phyloP scores from a whole-genome alignment of 1,140 invertebrate species.

The Eumaeus atala region DNA sequence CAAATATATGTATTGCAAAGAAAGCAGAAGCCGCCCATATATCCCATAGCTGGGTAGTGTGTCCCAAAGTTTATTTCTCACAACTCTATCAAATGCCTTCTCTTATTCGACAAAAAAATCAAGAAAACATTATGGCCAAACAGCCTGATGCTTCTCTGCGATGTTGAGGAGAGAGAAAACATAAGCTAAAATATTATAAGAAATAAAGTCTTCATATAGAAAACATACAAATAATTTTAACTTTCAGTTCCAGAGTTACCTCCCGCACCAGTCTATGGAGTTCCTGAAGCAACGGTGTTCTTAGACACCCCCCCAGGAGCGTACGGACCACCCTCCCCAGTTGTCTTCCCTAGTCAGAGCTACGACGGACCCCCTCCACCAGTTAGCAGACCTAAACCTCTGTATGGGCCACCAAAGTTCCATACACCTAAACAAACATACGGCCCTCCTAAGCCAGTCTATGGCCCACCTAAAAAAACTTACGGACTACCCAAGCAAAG shows the following conservation, averaged over 20 bases:
- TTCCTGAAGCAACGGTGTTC: constrained; percentile 65
- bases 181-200: too few species aligned
- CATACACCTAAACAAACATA: constrained; percentile 50
- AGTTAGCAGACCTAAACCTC: constrained; percentile 64
- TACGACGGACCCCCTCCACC: constrained; percentile 61
- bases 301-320: constrained; percentile 67
- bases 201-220: not conserved
- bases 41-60: too few species aligned
- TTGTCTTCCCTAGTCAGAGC: constrained; percentile 47
- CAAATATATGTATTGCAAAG: too few species aligned
- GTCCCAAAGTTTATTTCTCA: too few species aligned
- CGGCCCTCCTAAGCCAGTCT: constrained; percentile 36
- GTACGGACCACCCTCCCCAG: constrained; percentile 53
- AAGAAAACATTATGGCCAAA: too few species aligned
- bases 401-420: constrained; percentile 52
- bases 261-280: constrained; percentile 74
- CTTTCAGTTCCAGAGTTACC: constrained; percentile 50
- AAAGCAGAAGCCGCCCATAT: too few species aligned
- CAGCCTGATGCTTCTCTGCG: too few species aligned
- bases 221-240: not conserved
- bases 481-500: constrained; percentile 61
- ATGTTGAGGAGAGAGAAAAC: too few species aligned
- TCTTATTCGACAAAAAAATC: too few species aligned
- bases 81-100: too few species aligned
- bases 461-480: constrained; percentile 15